Conservation (phyloP, 2,113 vertebrate genomes). For the Catharus minimus region DNA sequence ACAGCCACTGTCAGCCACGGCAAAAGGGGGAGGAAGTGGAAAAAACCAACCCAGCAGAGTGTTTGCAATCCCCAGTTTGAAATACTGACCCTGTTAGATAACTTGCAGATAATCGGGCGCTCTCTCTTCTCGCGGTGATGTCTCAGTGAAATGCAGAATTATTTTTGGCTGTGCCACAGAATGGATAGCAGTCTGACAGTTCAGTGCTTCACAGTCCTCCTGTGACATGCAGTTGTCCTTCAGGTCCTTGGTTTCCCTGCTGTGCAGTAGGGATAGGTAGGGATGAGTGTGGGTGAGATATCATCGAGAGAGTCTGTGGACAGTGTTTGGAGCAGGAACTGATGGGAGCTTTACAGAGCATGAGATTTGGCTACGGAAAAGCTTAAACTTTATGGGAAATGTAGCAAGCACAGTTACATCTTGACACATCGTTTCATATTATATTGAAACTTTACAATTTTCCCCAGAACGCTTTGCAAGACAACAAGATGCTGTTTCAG, state of each 20-base stretch:
- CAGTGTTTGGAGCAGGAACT: neutral
- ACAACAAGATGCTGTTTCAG: neutral
- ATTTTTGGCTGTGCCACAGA: neutral
- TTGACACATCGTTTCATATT: neutral
- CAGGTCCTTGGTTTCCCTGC: neutral
- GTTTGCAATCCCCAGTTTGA: neutral
- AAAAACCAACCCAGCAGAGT: neutral
- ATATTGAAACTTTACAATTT: neutral
- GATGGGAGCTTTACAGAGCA: neutral
- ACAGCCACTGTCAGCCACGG: neutral
- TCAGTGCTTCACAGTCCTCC: neutral
- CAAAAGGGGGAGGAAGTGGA: neutral
- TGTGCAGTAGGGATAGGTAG: neutral
- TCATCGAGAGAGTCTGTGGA: neutral
- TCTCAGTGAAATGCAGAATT: neutral
- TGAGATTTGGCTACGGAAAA: neutral
- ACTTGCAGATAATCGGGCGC: neutral
- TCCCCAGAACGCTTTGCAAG: neutral
- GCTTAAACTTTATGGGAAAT: neutral
- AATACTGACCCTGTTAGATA: neutral
- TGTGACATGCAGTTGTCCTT: neutral
- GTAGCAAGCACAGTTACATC: neutral
- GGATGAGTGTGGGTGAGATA: neutral
- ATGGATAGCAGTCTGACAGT: neutral
- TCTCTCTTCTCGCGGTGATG: fast-evolving